Evolutionary conservation across 2,888 invertebrate species (phyloP).

Genomic region (Chrysolina haemoptera): DNA sequence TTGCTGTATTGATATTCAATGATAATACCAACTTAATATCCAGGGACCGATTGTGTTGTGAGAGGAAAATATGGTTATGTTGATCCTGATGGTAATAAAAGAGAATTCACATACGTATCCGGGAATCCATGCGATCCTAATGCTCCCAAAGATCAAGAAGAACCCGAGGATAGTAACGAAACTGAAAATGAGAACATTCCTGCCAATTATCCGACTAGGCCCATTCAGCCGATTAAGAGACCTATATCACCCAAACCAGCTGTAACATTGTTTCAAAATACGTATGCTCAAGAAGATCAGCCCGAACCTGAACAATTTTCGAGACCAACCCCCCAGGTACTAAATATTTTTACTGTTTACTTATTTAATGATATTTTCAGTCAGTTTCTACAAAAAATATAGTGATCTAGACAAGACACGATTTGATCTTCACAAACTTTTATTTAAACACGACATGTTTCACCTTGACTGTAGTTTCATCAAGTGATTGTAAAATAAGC

Average conservation of each 20-base stretch:
- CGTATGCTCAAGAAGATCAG: slow-evolving; percentile 77
- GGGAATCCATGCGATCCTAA: slow-evolving; percentile 91
- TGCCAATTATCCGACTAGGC: slow-evolving; percentile 77
- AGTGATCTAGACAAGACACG: too few relatives aligned
- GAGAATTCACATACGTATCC: slow-evolving; percentile 89
- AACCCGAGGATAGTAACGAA: slow-evolving; percentile 69
- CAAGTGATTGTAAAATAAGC: too few relatives aligned
- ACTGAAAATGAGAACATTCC: slow-evolving; percentile 77
- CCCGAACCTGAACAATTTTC: slow-evolving; percentile 72
- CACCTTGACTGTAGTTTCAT: too few relatives aligned
- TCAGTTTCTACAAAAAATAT: too few relatives aligned
- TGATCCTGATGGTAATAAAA: slow-evolving; percentile 88
- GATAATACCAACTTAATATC: background rate
- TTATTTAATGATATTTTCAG: too few relatives aligned
- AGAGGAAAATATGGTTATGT: slow-evolving; percentile 90
- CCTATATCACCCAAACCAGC: slow-evolving; percentile 70
- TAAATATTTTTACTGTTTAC: slow-evolving; percentile 16
- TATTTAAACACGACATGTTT: too few relatives aligned
- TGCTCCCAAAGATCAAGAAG: slow-evolving; percentile 79
- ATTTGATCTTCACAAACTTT: too few relatives aligned
- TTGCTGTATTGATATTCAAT: background rate
- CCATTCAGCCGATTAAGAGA: slow-evolving; percentile 65
- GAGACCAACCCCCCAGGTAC: slow-evolving; percentile 64
- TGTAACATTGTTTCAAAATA: slow-evolving; percentile 81
- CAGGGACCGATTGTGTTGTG: slow-evolving; percentile 85